These are phyloP conservation scores for Metopia argyrocephala DNA, from an alignment of 2,888 invertebrate species.

Conservation along the genomic window DNA sequence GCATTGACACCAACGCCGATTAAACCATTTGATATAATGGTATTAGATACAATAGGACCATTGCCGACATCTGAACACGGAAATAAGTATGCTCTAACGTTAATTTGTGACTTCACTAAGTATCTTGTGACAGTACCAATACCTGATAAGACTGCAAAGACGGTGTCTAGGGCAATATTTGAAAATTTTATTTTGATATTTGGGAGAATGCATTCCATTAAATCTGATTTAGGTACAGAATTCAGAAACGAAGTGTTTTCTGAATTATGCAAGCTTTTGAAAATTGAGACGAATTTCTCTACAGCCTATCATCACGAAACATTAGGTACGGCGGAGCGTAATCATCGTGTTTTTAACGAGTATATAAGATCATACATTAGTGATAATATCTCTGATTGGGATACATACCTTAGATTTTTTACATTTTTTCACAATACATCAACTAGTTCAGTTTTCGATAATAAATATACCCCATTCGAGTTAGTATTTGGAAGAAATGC, in stretches of 20 bases:
- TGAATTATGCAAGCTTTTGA: slow-evolving; percentile 25
- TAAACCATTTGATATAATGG: slow-evolving; percentile 53
- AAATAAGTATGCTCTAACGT: no score
- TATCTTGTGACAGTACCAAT: slow-evolving; percentile 61
- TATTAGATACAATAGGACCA: slow-evolving; percentile 62
- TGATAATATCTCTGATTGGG: slow-evolving; percentile 45
- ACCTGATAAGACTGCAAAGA: slow-evolving; percentile 64
- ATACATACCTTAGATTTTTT: slow-evolving; percentile 14
- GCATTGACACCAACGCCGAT: slow-evolving; percentile 13
- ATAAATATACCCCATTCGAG: slow-evolving; percentile 28
- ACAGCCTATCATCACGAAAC: slow-evolving; percentile 60
- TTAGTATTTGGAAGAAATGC: slow-evolving; percentile 7
- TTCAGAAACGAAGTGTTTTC: no score
- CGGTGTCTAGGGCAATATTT: slow-evolving; percentile 37
- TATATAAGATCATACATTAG: slow-evolving; percentile 55
- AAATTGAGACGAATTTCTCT: slow-evolving; percentile 7
- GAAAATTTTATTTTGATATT: slow-evolving; percentile 65
- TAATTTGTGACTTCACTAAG: no score
- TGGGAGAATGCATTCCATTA: slow-evolving; percentile 54
- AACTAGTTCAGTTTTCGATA: slow-evolving; percentile 8
- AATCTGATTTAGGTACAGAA: slow-evolving; percentile 52
- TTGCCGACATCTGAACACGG: slow-evolving; percentile 50
- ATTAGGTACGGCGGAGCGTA: slow-evolving; percentile 63
- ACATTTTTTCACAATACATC: slow-evolving; percentile 21
- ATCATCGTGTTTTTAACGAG: slow-evolving; percentile 62